Conservation (phyloP, 2,888 invertebrate genomes). For the Protodeltote pygarga region DNA sequence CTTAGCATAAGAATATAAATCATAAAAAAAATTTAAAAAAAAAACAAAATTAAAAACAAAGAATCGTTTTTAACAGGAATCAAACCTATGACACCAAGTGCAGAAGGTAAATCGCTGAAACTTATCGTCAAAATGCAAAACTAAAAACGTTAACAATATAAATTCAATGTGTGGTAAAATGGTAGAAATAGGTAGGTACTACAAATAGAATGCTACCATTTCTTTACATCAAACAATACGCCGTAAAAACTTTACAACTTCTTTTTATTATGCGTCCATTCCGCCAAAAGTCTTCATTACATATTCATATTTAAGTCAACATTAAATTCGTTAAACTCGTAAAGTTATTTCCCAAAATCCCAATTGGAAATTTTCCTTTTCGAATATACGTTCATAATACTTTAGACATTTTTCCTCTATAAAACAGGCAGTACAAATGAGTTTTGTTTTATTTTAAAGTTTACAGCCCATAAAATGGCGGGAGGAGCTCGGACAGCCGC, state of each 20-base stretch:
- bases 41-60: no score
- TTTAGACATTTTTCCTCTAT: slow-evolving; percentile 31
- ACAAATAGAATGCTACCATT: no score
- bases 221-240: slow-evolving; percentile 20
- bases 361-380: slow-evolving; percentile 21
- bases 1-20: no score
- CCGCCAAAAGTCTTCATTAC: slow-evolving; percentile 15
- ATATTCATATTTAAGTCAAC: slow-evolving; percentile 29
- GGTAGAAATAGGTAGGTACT: no score
- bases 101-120: no score
- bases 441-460: slow-evolving; percentile 55
- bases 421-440: slow-evolving; percentile 46
- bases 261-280: slow-evolving; percentile 12
- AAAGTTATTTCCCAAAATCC: slow-evolving; percentile 24
- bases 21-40: no score
- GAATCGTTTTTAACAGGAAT: no score
- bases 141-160: no score
- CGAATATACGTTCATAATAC: slow-evolving; percentile 23
- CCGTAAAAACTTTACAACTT: slow-evolving; percentile 28
- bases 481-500: slow-evolving; percentile 32
- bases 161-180: no score
- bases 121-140: no score
- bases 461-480: slow-evolving; percentile 53
- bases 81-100: no score
- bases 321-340: slow-evolving; percentile 40